Percentiles rank a stretch among this genome's conserved stretches.
Evolutionary conservation across 2,888 invertebrate genomes (phyloP).

Genomic region (Lasioglossum oenotherae): DNA sequence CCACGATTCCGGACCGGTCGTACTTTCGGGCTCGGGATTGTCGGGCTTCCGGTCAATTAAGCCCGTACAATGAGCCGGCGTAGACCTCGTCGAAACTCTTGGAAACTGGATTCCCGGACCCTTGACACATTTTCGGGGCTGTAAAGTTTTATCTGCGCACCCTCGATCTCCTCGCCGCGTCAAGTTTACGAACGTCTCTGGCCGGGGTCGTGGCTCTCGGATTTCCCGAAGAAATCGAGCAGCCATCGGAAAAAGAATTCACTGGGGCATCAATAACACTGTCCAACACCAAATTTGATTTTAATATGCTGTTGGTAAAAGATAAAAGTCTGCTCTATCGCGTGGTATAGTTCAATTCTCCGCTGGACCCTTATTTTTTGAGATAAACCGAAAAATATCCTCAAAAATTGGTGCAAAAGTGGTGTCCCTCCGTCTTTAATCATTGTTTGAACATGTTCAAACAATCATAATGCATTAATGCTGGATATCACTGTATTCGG

Average conservation of each 20-base stretch:
- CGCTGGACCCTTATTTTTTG: too few species aligned
- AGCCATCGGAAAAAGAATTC: neutral
- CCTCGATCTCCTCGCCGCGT: constrained; percentile 13
- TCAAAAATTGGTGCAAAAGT: too few species aligned
- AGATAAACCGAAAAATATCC: too few species aligned
- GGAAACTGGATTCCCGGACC: neutral
- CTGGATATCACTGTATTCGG: too few species aligned
- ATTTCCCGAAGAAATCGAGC: neutral
- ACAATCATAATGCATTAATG: too few species aligned
- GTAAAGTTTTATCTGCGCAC: constrained; percentile 6
- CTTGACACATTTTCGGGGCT: constrained; percentile 13
- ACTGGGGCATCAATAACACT: neutral
- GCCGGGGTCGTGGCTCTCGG: neutral
- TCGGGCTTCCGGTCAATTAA: constrained; percentile 71
- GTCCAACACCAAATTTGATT: too few species aligned
- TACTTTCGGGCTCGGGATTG: constrained; percentile 66
- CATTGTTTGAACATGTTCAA: too few species aligned
- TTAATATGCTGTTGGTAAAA: too few species aligned
- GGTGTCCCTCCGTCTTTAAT: too few species aligned
- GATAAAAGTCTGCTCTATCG: too few species aligned
- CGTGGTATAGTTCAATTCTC: too few species aligned
- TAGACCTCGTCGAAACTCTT: constrained; percentile 23
- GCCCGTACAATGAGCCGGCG: constrained; percentile 54
- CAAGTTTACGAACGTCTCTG: constrained; percentile 8
- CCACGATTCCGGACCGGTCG: constrained; percentile 52